Evolutionary conservation across 2,797 vertebrate genomes (phyloP).

Genomic region (Sebastes trivittatus): DNA sequence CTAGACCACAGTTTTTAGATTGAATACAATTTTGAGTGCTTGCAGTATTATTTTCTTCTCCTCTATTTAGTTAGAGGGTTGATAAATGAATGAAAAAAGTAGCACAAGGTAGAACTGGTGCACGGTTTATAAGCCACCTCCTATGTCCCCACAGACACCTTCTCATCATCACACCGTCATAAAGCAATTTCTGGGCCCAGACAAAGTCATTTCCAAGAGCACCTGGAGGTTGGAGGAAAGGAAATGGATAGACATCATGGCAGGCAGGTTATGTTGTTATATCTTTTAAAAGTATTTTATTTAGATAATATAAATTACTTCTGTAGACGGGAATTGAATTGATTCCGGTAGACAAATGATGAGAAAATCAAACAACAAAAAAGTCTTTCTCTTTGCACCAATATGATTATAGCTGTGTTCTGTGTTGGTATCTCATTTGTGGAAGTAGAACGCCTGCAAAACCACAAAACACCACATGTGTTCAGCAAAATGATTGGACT

Average conservation of each 20-base stretch:
- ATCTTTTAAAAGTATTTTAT: not conserved
- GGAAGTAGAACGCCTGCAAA: not conserved
- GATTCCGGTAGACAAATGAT: not conserved
- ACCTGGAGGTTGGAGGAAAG: not conserved
- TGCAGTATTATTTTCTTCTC: not conserved
- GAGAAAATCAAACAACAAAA: not conserved
- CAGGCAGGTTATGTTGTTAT: not conserved
- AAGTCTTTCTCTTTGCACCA: not conserved
- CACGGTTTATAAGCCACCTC: not conserved
- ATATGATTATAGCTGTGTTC: not conserved
- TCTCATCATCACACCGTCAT: slow-evolving; percentile 29
- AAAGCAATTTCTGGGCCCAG: slow-evolving; percentile 34
- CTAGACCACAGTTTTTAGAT: not conserved
- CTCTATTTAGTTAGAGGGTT: not conserved
- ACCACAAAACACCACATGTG: not conserved
- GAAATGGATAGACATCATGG: not conserved
- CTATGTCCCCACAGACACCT: not conserved
- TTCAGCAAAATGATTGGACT: not conserved
- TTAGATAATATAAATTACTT: not conserved
- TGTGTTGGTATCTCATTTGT: not conserved
- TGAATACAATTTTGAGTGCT: not conserved
- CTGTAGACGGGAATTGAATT: not conserved
- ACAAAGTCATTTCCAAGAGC: slow-evolving; percentile 20
- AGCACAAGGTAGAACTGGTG: not conserved
- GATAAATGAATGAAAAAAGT: not conserved